A percentile compares a stretch with the other conserved stretches of the same genome.
Conservation (phyloP, 2,888 invertebrate species). For the Lamproptera curius region DNA sequence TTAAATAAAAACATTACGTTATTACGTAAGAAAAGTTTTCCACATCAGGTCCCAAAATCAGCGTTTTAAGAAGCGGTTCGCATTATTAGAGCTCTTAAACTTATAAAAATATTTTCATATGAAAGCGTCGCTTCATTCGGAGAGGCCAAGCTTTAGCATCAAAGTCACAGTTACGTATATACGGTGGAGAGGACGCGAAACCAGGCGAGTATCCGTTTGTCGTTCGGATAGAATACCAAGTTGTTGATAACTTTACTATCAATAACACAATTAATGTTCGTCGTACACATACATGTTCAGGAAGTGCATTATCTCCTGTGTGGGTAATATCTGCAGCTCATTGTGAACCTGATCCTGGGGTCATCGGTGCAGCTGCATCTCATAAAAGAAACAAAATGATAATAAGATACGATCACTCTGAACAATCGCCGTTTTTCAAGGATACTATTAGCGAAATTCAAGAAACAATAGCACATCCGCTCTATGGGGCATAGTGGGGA, state of each 20-base stretch:
- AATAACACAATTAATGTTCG: background rate
- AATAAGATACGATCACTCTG: background rate
- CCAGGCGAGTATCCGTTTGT: slow-evolving; percentile 3
- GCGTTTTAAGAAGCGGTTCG: too few relatives aligned
- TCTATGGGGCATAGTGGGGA: background rate
- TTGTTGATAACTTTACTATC: background rate
- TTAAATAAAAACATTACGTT: too few relatives aligned
- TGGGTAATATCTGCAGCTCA: slow-evolving; percentile 13
- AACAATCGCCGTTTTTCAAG: background rate
- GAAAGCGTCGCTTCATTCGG: too few relatives aligned
- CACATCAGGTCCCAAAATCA: too few relatives aligned
- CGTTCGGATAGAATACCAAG: slow-evolving; percentile 6
- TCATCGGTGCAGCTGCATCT: background rate
- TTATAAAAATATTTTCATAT: too few relatives aligned
- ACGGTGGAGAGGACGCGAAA: background rate
- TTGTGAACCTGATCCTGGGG: background rate
- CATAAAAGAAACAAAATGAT: background rate
- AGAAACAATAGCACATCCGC: background rate
- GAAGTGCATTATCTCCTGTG: slow-evolving; percentile 4
- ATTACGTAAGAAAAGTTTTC: too few relatives aligned
- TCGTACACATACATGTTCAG: slow-evolving; percentile 1
- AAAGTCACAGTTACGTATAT: background rate
- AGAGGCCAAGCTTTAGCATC: background rate
- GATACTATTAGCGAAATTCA: slow-evolving; percentile 4
- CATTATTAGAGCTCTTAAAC: too few relatives aligned